Evolutionary conservation across 2,888 invertebrate genomes (phyloP).

Genomic region (Eledona agricola): DNA sequence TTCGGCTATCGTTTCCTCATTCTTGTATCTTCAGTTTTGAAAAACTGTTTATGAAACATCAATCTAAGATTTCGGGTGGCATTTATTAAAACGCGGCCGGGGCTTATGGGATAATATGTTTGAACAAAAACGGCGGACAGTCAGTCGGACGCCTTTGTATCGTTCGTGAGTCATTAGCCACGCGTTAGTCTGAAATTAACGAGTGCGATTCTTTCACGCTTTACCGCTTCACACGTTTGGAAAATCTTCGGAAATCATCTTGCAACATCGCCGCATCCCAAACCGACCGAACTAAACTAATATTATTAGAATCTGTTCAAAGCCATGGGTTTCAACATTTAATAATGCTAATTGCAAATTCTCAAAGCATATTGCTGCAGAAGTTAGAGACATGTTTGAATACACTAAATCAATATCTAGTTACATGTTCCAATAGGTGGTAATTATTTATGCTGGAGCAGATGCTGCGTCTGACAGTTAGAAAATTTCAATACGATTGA

Average conservation of each 20-base stretch:
- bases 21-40: too few species aligned
- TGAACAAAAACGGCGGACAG: not conserved
- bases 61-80: too few species aligned
- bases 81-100: too few species aligned
- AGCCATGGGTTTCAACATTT: slow-evolving; percentile 32
- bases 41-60: too few species aligned
- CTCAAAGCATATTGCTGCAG: slow-evolving; percentile 40
- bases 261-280: too few species aligned
- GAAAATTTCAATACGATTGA: slow-evolving; percentile 45
- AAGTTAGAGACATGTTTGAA: slow-evolving; percentile 40
- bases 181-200: slow-evolving; percentile 58
- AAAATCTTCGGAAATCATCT: too few species aligned
- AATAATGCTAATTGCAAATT: slow-evolving; percentile 45
- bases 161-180: slow-evolving; percentile 59
- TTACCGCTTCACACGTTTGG: slow-evolving; percentile 51
- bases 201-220: slow-evolving; percentile 59
- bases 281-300: slow-evolving; percentile 23
- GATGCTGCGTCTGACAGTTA: slow-evolving; percentile 50
- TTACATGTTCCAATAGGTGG: slow-evolving; percentile 51
- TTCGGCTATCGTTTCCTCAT: too few species aligned
- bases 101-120: too few species aligned
- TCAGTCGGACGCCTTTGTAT: slow-evolving; percentile 59
- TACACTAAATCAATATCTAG: slow-evolving; percentile 50
- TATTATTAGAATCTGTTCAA: slow-evolving; percentile 27
- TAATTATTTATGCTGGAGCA: slow-evolving; percentile 49